Evolutionary conservation across 2,113 vertebrate species (phyloP).

Genomic region (Dromiciops gliroides): DNA sequence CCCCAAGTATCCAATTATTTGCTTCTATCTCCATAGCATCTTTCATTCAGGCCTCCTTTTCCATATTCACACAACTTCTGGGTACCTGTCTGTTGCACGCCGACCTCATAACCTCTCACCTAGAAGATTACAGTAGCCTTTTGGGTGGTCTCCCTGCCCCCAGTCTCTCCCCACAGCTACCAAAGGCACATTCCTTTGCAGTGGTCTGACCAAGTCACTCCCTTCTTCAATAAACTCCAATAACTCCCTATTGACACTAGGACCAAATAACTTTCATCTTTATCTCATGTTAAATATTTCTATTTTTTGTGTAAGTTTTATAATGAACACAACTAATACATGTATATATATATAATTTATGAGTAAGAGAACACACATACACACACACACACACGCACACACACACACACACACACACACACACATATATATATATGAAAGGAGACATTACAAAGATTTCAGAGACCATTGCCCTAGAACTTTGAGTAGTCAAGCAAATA

Average conservation of each 20-base stretch:
- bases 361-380: neutral
- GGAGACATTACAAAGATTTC: neutral
- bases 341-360: neutral
- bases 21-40: too few relatives aligned
- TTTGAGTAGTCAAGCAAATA: neutral
- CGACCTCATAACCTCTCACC: too few relatives aligned
- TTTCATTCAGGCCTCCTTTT: too few relatives aligned
- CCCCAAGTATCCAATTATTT: too few relatives aligned
- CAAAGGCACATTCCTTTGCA: neutral
- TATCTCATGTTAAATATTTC: neutral
- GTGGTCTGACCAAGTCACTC: neutral
- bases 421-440: neutral
- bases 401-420: neutral
- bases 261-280: neutral
- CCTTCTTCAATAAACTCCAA: neutral
- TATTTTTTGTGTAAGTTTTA: neutral
- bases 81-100: too few relatives aligned
- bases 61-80: too few relatives aligned
- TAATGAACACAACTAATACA: neutral
- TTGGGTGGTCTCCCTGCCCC: too few relatives aligned
- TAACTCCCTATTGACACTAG: neutral
- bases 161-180: neutral
- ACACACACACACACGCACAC: too few relatives aligned
- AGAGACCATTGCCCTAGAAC: neutral
- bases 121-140: too few relatives aligned